Conservation (phyloP, 2,797 vertebrate genomes). For the Sebastes itinus region DNA sequence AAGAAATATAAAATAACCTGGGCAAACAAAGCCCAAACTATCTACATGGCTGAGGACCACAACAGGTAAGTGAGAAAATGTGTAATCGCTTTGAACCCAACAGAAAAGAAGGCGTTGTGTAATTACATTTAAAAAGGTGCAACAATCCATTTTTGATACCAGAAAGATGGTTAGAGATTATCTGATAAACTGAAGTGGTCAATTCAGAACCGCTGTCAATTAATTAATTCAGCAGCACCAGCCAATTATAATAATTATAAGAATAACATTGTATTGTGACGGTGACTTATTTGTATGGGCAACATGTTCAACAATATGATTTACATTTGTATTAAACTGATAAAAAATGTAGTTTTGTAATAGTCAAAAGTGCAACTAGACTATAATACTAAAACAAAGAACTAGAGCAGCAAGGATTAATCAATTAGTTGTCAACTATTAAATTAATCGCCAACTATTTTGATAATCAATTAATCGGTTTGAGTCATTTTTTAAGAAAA, state of each 20-base stretch:
- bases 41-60: neutral
- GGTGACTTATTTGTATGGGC: neutral
- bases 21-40: neutral
- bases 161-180: neutral
- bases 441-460: no score
- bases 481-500: no score
- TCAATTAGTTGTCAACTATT: no score
- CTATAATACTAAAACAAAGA: no score
- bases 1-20: no score
- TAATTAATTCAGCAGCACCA: neutral
- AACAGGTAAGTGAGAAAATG: neutral
- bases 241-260: neutral
- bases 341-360: neutral
- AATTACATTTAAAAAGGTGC: neutral
- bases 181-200: neutral
- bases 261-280: neutral
- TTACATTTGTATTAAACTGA: neutral
- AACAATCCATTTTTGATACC: neutral
- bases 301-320: neutral
- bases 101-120: neutral
- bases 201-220: neutral
- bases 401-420: no score
- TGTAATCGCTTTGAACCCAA: neutral
- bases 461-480: no score
- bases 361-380: no score